A percentile compares a stretch with the other conserved stretches of the same genome.
phyloP scores from a whole-genome alignment of 2,888 invertebrate genomes.

The Acanthosoma haemorrhoidale region DNA sequence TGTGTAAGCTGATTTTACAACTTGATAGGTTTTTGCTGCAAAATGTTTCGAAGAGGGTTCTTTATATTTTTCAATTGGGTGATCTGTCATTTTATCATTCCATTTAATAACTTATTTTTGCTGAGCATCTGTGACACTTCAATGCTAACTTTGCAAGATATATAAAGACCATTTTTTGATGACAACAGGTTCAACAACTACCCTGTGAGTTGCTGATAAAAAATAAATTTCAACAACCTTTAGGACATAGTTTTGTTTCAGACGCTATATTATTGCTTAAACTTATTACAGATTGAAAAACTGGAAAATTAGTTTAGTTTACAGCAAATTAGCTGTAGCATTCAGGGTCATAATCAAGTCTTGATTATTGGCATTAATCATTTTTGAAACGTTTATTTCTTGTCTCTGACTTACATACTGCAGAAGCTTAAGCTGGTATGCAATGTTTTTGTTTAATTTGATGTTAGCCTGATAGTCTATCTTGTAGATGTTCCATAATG shows the following conservation, averaged over 20 bases:
- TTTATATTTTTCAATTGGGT: too few relatives aligned
- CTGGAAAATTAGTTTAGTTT: background rate
- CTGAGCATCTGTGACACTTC: too few relatives aligned
- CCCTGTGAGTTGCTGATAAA: constrained; percentile 31
- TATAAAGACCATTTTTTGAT: constrained; percentile 30
- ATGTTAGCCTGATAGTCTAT: constrained; percentile 38
- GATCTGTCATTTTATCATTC: too few relatives aligned
- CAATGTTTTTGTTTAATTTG: constrained; percentile 35
- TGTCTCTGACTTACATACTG: constrained; percentile 36
- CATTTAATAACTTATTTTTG: too few relatives aligned
- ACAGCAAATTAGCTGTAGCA: background rate
- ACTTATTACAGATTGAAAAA: background rate
- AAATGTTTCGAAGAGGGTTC: too few relatives aligned
- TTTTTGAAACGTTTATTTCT: constrained; percentile 36
- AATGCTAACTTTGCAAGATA: too few relatives aligned
- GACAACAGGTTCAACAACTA: constrained; percentile 37
- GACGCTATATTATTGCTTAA: background rate
- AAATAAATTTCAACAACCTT: constrained; percentile 36
- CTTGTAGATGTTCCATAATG: constrained; percentile 38
- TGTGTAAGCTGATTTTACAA: too few relatives aligned
- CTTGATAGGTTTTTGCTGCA: too few relatives aligned
- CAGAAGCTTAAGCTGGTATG: constrained; percentile 36
- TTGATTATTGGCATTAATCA: constrained; percentile 34
- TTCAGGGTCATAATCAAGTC: constrained; percentile 9
- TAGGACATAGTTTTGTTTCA: constrained; percentile 11